Conservation (phyloP, 37 sponge, comb jelly and placozoan genomes). For the Ephydatia muelleri region DNA sequence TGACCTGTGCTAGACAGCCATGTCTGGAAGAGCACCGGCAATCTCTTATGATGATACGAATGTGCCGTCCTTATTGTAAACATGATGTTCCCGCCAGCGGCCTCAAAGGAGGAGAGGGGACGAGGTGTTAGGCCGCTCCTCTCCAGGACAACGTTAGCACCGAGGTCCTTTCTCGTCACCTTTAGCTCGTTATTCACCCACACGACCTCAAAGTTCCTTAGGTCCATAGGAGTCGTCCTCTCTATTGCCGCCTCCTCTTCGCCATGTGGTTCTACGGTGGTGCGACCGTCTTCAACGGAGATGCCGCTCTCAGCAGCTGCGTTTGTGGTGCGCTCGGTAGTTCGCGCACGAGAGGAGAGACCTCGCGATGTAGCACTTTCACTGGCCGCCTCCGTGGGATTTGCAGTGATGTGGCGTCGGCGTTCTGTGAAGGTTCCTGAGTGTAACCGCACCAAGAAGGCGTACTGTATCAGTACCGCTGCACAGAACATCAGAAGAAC, state of each 20-base stretch:
- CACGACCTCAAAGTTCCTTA: neutral
- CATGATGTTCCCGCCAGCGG: constrained; percentile 34
- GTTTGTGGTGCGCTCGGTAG: neutral
- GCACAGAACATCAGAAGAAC: neutral
- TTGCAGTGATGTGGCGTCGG: neutral
- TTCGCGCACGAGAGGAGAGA: neutral
- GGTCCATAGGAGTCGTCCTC: neutral
- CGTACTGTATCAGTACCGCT: neutral
- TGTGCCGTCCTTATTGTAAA: constrained; percentile 39
- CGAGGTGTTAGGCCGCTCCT: neutral
- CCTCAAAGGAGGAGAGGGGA: constrained; percentile 26
- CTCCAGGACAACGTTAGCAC: neutral
- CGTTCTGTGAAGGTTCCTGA: neutral
- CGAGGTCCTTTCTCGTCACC: neutral
- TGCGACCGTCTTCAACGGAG: neutral
- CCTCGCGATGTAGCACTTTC: neutral
- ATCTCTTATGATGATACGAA: constrained; percentile 29
- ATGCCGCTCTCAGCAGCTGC: neutral
- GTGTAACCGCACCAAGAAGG: neutral
- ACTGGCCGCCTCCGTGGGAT: neutral
- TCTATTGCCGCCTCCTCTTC: neutral
- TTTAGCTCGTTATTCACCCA: neutral
- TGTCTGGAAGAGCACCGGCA: constrained; percentile 44
- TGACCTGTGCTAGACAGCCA: constrained; percentile 40
- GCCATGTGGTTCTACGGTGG: neutral